These are phyloP conservation scores for Odontesthes bonariensis DNA, from an alignment of 2,113 vertebrate species.

Conservation along the genomic window DNA sequence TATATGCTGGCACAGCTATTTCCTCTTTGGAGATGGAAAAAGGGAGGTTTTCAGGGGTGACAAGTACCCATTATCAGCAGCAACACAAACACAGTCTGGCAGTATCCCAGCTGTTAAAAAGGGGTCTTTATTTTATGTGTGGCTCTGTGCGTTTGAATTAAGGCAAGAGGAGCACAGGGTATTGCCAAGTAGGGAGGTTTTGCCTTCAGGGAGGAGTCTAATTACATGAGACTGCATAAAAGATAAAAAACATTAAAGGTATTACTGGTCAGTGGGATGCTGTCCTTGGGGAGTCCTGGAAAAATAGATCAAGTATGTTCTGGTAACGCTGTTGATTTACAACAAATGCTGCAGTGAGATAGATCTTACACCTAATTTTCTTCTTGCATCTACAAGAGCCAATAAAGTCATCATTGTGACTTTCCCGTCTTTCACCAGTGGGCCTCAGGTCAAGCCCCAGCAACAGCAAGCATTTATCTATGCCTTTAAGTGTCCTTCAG, in stretches of 20 bases:
- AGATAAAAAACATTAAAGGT: constrained; percentile 70
- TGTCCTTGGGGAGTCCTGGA: constrained; percentile 56
- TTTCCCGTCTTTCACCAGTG: constrained; percentile 42
- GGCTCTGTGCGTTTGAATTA: constrained; percentile 49
- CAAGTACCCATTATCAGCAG: constrained; percentile 70
- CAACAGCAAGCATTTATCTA: constrained; percentile 53
- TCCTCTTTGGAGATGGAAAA: constrained; percentile 27
- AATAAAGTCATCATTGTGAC: constrained; percentile 37
- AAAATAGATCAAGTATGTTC: constrained; percentile 55
- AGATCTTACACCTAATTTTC: background rate
- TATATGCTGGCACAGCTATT: constrained; percentile 49
- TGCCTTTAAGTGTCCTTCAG: constrained; percentile 68
- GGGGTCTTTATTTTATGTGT: constrained; percentile 54
- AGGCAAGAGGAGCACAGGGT: constrained; percentile 38
- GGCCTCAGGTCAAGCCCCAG: constrained; percentile 32
- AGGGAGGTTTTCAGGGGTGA: constrained; percentile 17
- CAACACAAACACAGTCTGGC: constrained; percentile 71
- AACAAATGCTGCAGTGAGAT: constrained; percentile 19
- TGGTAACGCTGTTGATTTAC: constrained; percentile 48
- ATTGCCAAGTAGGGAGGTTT: constrained; percentile 53
- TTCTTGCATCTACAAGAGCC: constrained; percentile 20
- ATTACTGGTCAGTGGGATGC: constrained; percentile 62
- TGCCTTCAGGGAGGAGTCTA: constrained; percentile 63
- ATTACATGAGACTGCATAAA: constrained; percentile 60
- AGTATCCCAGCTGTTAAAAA: constrained; percentile 64